Evolutionary conservation across 2,888 invertebrate genomes (phyloP), one percentile per base, ranked within the genome.

Genomic region (Thecocarcelia acutangulata): DNA sequence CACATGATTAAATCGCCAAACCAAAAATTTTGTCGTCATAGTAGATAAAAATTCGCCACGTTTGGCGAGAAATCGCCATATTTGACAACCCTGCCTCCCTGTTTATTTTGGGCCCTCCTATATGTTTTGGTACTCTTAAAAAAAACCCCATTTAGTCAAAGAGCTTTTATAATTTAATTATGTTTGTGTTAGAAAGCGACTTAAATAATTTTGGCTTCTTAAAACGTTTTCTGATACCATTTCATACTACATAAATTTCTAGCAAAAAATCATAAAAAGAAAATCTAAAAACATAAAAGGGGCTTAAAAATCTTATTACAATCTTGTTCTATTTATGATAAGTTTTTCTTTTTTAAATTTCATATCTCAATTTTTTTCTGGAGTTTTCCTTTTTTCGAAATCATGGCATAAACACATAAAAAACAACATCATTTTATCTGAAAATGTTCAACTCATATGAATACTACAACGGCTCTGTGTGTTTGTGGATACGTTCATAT

Each of bases 221-320:
- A 4, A 6, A 63, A 19, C 44, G 17, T 42, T 28, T 28, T 33
- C 12, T 48, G 64, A 64, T 58, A 72, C 50, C 28, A 40, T 11
- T 11, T 37, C 24, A 68, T 69, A 73, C 54, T 69, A 56, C 46
- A 72, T 58, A 58, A 24, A 64, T 24, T 68, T 58, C 2, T 44
- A 9, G 59, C 11, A n/a, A 24, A 44, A 8, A 1, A 42, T 52
- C 17, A 5, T 12, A 58, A 70, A 48, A 63, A 61, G 42, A 21
- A 33, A 46, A 44, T 33, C 68, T 69, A 63, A 42, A 69, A 64
- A 82, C 82, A 82, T 78, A 82, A 82, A 82, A 78, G 78, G 78
- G 82, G 82, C 82, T 82, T 82, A 82, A 78, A 77, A 82, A 82
- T 78, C 74, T 78, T 78, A 82, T 78, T 74, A 78, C 77, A 82